Percentiles rank a stretch among this genome's conserved stretches.
Conservation (phyloP, 2,888 invertebrate species). For the Drepana falcataria region DNA sequence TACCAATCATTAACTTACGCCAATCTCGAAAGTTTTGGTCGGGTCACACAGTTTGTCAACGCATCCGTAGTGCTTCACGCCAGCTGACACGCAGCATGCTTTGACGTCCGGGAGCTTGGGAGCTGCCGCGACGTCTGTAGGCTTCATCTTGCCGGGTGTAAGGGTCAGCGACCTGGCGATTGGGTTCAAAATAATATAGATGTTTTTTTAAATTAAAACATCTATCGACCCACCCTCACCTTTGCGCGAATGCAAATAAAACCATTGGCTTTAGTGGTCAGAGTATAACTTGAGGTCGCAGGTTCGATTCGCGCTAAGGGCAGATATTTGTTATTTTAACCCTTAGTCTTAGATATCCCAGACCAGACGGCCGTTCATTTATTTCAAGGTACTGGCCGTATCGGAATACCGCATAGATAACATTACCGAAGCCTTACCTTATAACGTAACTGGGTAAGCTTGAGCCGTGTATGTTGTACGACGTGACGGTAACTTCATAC, state of each 20-base stretch:
- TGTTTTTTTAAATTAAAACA: too few species aligned
- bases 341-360: too few species aligned
- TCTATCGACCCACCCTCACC: too few species aligned
- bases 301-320: too few species aligned
- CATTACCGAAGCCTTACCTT: slow-evolving; percentile 53
- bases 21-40: slow-evolving; percentile 72
- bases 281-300: too few species aligned
- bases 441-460: slow-evolving; percentile 87
- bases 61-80: slow-evolving; percentile 86
- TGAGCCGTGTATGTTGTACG: slow-evolving; percentile 85
- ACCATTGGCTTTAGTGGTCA: too few species aligned
- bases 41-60: slow-evolving; percentile 90
- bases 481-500: slow-evolving; percentile 88
- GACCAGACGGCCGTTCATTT: too few species aligned
- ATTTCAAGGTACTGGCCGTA: too few species aligned
- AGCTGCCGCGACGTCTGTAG: slow-evolving; percentile 76
- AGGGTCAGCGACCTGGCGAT: slow-evolving; percentile 80
- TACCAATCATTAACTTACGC: slow-evolving; percentile 41
- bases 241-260: too few species aligned
- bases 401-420: not conserved
- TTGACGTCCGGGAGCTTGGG: slow-evolving; percentile 86
- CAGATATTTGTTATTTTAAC: too few species aligned
- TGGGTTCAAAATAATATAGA: too few species aligned
- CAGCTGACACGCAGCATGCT: slow-evolving; percentile 84
- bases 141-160: slow-evolving; percentile 81